phyloP scores from a whole-genome alignment of 2,888 invertebrate genomes.

The Odontomyia ornata region DNA sequence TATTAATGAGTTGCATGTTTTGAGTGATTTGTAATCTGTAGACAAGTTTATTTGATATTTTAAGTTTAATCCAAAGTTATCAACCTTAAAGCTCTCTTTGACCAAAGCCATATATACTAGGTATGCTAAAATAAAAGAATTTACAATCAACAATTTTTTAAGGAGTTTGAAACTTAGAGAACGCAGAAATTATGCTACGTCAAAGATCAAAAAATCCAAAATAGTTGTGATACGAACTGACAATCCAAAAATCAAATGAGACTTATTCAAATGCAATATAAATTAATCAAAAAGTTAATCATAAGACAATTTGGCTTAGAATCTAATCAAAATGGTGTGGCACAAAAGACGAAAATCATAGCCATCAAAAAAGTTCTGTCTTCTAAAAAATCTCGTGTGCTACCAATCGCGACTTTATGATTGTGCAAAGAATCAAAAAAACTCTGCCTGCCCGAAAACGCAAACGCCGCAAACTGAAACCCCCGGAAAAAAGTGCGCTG shows the following conservation, averaged over 20 bases:
- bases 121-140: too few relatives aligned
- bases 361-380: neutral
- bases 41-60: too few relatives aligned
- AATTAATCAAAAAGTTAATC: neutral
- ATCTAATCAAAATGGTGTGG: conserved; percentile 36
- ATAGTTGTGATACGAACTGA: conserved; percentile 25
- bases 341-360: conserved; percentile 38
- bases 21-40: too few relatives aligned
- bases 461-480: conserved; percentile 28
- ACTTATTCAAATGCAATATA: neutral
- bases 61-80: too few relatives aligned
- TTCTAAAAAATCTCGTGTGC: neutral
- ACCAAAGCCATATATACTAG: neutral
- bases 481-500: neutral
- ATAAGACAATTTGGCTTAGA: neutral
- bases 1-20: too few relatives aligned
- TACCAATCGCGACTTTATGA: neutral
- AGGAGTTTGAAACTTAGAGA: too few relatives aligned
- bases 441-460: conserved; percentile 16
- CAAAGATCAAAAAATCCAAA: too few relatives aligned
- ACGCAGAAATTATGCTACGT: too few relatives aligned
- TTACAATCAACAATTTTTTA: too few relatives aligned
- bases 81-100: neutral
- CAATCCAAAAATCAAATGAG: conserved; percentile 16
- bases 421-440: neutral